Evolutionary conservation across 2,888 invertebrate species (phyloP).

Genomic region (Sarcophaga rosellei): DNA sequence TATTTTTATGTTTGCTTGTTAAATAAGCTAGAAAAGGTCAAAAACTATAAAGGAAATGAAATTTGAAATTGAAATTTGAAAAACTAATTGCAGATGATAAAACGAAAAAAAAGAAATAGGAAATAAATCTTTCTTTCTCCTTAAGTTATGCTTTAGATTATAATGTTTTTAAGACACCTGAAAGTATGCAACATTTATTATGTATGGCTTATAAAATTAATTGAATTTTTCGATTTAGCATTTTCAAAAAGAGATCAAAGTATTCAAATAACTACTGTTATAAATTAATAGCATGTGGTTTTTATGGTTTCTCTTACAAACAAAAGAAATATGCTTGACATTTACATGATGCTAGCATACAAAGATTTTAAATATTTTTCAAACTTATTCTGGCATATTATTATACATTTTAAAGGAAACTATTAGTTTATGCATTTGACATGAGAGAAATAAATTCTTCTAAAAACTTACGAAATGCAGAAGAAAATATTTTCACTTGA

Average conservation of each 20-base stretch:
- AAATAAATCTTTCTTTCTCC: background rate
- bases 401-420: background rate
- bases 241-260: background rate
- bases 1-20: background rate
- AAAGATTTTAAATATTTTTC: background rate
- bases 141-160: constrained; percentile 29
- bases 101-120: background rate
- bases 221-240: constrained; percentile 5
- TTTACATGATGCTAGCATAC: background rate
- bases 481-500: too few relatives aligned
- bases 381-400: background rate
- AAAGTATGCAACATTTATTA: constrained; percentile 27
- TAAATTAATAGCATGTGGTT: background rate
- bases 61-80: background rate
- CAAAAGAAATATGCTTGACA: background rate
- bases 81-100: constrained; percentile 1
- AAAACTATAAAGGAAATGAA: background rate
- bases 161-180: constrained; percentile 10
- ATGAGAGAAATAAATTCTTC: background rate
- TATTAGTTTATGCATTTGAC: background rate
- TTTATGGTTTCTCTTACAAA: background rate
- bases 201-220: constrained; percentile 11
- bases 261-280: background rate
- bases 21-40: background rate
- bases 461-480: too few relatives aligned